These are phyloP conservation scores for Vanessa atalanta DNA, from an alignment of 1,140 invertebrate species.

Conservation along the genomic window DNA sequence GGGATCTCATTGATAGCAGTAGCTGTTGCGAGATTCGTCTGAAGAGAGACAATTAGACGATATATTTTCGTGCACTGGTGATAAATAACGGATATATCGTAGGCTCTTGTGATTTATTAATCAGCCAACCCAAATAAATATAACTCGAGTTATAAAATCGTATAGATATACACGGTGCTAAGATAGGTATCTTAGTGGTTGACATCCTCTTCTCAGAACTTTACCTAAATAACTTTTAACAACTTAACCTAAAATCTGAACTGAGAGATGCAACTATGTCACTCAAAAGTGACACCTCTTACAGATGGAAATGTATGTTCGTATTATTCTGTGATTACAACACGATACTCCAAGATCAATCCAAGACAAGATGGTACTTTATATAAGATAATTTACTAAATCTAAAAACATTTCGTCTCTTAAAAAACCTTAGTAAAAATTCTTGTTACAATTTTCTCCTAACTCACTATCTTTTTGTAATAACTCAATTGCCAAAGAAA, in stretches of 20 bases:
- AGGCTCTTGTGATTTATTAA: background rate
- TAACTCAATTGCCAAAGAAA: slow-evolving; percentile 45
- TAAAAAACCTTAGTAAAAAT: background rate
- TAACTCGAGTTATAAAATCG: background rate
- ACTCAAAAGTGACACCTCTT: slow-evolving; percentile 9
- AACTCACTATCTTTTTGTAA: slow-evolving; percentile 31
- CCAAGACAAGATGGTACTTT: background rate
- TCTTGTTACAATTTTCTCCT: slow-evolving; percentile 10
- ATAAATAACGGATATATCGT: slow-evolving; percentile 14
- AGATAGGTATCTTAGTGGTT: background rate
- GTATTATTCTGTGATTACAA: slow-evolving; percentile 25
- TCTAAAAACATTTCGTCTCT: background rate
- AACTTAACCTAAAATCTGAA: slow-evolving; percentile 16
- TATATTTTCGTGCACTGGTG: slow-evolving; percentile 7
- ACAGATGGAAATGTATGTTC: slow-evolving; percentile 4
- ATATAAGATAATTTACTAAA: background rate
- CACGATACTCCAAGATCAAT: slow-evolving; percentile 9
- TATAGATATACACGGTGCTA: background rate
- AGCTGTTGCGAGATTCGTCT: slow-evolving; percentile 64
- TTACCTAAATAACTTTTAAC: slow-evolving; percentile 6
- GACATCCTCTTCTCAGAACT: background rate
- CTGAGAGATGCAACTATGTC: slow-evolving; percentile 1
- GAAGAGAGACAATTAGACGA: slow-evolving; percentile 39
- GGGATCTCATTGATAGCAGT: slow-evolving; percentile 64
- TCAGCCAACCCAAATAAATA: background rate